Conservation (phyloP, 2,797 vertebrate species). For the Phoeniculus purpureus region DNA sequence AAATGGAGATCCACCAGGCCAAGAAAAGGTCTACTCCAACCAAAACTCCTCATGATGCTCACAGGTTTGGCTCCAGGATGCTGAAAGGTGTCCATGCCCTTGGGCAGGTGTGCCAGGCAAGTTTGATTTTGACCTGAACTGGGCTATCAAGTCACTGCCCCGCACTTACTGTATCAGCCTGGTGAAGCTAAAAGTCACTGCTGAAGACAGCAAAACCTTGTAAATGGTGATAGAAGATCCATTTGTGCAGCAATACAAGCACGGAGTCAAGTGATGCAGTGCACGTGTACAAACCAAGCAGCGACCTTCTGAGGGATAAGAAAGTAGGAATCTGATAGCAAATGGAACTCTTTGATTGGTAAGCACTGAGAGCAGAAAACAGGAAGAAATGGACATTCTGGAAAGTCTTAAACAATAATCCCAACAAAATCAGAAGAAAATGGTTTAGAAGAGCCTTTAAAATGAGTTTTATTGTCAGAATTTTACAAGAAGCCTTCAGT, state of each 20-base stretch:
- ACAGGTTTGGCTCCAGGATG: not conserved
- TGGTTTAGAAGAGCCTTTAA: constrained; percentile 83
- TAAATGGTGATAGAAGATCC: not conserved
- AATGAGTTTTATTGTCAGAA: constrained; percentile 86
- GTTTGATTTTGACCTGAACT: not conserved
- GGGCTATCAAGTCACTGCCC: not conserved
- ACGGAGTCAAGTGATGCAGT: not conserved
- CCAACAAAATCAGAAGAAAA: constrained; percentile 63
- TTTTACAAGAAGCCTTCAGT: constrained; percentile 85
- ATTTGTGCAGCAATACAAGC: not conserved
- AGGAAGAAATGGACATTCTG: not conserved
- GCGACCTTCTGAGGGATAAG: not conserved
- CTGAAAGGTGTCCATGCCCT: not conserved
- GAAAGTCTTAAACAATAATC: constrained; percentile 8
- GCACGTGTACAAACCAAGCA: not conserved
- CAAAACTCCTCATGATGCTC: not conserved
- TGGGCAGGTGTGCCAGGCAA: not conserved
- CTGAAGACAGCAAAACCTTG: not conserved
- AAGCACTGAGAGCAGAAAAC: not conserved
- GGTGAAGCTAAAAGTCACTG: not conserved
- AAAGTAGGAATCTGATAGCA: not conserved
- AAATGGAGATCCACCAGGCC: not conserved
- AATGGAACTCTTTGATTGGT: not conserved
- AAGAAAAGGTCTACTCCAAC: not conserved
- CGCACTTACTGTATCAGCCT: not conserved